Percentiles rank a stretch among this genome's conserved stretches.
These are phyloP conservation scores for Galeruca laticollis DNA, from an alignment of 2,888 invertebrate genomes.

Conservation along the genomic window DNA sequence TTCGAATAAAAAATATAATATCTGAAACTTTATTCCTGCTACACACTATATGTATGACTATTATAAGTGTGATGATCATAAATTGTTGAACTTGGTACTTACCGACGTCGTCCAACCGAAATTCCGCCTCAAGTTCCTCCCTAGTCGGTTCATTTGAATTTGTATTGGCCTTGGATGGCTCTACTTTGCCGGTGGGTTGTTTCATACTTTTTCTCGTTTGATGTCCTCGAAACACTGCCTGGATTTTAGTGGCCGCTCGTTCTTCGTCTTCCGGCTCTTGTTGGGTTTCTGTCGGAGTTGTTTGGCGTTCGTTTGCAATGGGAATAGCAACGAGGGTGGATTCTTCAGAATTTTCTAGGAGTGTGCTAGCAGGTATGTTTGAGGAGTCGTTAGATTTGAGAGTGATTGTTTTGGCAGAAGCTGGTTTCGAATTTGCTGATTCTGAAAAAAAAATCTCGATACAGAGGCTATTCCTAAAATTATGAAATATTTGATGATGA, in stretches of 20 bases:
- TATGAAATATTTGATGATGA: too few relatives aligned
- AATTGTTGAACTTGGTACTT: conserved; percentile 21
- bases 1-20: too few relatives aligned
- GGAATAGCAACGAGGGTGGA: conserved; percentile 54
- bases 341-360: conserved; percentile 18
- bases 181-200: conserved; percentile 65
- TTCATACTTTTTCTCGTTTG: conserved; percentile 83
- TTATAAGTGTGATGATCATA: background rate
- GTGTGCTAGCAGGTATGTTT: conserved; percentile 38
- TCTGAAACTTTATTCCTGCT: background rate
- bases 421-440: conserved; percentile 55
- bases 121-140: conserved; percentile 83
- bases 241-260: conserved; percentile 88
- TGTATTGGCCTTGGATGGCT: conserved; percentile 68
- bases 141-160: conserved; percentile 70
- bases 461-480: too few relatives aligned
- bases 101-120: conserved; percentile 86
- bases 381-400: conserved; percentile 57
- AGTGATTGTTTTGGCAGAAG: conserved; percentile 62
- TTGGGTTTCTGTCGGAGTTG: conserved; percentile 26
- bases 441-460: conserved; percentile 43
- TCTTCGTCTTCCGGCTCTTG: conserved; percentile 58
- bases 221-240: conserved; percentile 89
- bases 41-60: background rate
- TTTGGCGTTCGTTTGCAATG: conserved; percentile 38